Base-by-base conservation (phyloP, 1,140 invertebrate genomes). In the Sipha flava region DNA sequence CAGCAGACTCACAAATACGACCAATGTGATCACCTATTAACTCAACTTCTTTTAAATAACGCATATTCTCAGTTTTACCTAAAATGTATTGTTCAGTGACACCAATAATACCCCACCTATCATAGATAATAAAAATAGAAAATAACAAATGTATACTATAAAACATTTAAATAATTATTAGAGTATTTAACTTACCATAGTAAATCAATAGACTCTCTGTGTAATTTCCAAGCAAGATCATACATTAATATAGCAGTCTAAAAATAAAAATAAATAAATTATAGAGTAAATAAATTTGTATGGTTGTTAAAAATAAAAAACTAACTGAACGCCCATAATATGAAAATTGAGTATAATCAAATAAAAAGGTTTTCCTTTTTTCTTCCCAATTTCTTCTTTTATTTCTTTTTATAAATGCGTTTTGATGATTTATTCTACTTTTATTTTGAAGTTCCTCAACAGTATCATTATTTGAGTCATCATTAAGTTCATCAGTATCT, bases 281-380 rank as follows among this genome's bases (percentile, higher is more conserved):
- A 95, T 5, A 5, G 26, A 18, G 0, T 6, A 10, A 26, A 37
- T 45, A 0, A 47, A 18, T 29, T 45, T n/a, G 21, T 2, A 70
- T 23, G 34, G 23, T 12, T 3, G 45, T 31, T 73, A 0, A n/a
- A n/a, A n/a, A n/a, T n/a, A 47, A 29, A n/a, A 59, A 81, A 85
- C 89, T 88, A 88, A 95, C 93, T 18, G 94, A 92, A 85, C 90
- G 90, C 9, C 92, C 91, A 86, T 93, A 95, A 83, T 92, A 95
- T 81, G 91, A 94, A 83, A 95, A 96, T 84, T 98, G 94, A 34
- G 90, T 90, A 85, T 98, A 98, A 83, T 97, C 92, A 85, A 96
- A 96, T 85, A 98, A 87, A 80, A 96, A 89, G 82, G 92, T 90
- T 83, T 92, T 89, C 81, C 95, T 88, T 72, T 92, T 92, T 83